phyloP scores from a whole-genome alignment of 2,113 vertebrate genomes.

The Panthera leo region DNA sequence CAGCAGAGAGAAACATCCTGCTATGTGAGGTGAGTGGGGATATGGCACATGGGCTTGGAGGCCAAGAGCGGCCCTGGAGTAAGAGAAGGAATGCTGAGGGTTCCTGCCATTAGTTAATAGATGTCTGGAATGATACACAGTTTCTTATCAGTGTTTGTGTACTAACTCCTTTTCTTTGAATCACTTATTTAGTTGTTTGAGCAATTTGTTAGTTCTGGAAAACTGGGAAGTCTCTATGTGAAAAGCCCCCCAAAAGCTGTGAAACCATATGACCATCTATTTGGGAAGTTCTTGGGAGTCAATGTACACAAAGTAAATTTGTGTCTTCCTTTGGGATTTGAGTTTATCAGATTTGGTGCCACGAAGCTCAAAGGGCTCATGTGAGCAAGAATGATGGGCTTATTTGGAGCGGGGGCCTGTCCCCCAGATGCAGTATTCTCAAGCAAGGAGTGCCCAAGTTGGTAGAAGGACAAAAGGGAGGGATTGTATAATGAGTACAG shows the following conservation, averaged over 20 bases:
- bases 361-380: not conserved
- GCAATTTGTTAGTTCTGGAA: not conserved
- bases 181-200: not conserved
- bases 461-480: not conserved
- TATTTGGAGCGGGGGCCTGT: not conserved
- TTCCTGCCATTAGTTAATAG: not conserved
- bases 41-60: not conserved
- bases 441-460: not conserved
- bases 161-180: not conserved
- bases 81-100: not conserved
- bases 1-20: no score
- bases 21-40: not conserved
- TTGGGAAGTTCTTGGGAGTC: not conserved
- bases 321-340: not conserved
- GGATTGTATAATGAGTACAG: not conserved
- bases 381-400: not conserved
- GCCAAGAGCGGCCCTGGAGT: rapidly evolving
- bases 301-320: not conserved
- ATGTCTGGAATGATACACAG: not conserved
- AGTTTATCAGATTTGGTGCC: not conserved
- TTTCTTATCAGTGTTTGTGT: not conserved
- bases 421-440: not conserved
- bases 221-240: not conserved
- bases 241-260: not conserved
- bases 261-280: not conserved